These are phyloP conservation scores for Ophioderma brevispina DNA, from an alignment of 35 echinoderm and acorn worm species.

Conservation along the genomic window DNA sequence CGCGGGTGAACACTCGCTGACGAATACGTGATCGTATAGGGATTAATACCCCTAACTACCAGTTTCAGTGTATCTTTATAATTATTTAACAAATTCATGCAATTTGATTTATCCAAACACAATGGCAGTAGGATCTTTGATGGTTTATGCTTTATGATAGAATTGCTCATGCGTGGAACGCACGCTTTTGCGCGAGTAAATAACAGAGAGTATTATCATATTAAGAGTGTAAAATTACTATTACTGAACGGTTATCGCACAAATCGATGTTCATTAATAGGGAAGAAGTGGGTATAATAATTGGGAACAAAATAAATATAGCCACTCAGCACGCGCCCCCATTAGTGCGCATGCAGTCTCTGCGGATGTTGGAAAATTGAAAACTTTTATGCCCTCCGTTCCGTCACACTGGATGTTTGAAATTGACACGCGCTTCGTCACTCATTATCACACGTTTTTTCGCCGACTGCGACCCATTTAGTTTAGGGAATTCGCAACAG, in stretches of 20 bases:
- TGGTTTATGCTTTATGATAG: not conserved
- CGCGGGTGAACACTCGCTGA: not conserved
- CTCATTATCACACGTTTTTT: not conserved
- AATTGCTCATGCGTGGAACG: not conserved
- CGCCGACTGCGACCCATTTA: too few relatives aligned
- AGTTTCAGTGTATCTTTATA: not conserved
- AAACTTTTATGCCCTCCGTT: not conserved
- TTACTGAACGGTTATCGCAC: too few relatives aligned
- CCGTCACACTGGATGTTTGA: not conserved
- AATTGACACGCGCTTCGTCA: not conserved
- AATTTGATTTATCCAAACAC: not conserved
- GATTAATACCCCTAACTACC: not conserved
- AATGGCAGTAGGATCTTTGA: not conserved
- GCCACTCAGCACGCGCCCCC: too few relatives aligned
- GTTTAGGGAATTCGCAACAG: not conserved
- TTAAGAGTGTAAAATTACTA: too few relatives aligned
- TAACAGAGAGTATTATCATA: not conserved
- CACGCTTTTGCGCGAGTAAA: not conserved
- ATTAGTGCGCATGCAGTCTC: not conserved
- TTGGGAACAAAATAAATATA: too few relatives aligned
- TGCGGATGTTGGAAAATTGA: not conserved
- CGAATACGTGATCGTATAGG: not conserved
- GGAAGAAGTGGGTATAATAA: too few relatives aligned
- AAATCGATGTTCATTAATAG: too few relatives aligned
- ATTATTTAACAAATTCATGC: not conserved